These are phyloP conservation scores for Catharus minimus DNA, from an alignment of 2,113 vertebrate genomes.

Conservation along the genomic window DNA sequence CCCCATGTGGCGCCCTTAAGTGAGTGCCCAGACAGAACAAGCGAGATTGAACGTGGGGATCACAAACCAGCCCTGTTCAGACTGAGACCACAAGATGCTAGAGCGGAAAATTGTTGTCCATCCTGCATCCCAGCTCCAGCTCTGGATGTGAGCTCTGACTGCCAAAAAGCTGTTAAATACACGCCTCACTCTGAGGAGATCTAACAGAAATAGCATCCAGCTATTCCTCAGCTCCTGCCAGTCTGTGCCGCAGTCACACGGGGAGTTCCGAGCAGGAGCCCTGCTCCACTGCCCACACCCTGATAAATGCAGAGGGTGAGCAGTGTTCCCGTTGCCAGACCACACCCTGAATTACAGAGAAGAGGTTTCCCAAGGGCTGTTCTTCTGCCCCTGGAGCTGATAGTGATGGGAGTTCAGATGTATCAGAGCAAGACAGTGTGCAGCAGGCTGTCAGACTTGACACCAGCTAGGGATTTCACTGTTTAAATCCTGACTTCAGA, in stretches of 20 bases:
- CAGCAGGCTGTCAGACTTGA: conserved; percentile 55
- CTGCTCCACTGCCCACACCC: not conserved
- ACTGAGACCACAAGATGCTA: not conserved
- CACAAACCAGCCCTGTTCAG: not conserved
- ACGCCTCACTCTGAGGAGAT: not conserved
- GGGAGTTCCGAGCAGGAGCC: not conserved
- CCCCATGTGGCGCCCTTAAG: not conserved
- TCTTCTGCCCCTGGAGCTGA: not conserved
- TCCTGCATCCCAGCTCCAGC: not conserved
- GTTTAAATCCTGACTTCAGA: conserved; percentile 52
- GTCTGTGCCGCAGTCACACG: not conserved
- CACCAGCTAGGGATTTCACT: conserved; percentile 56
- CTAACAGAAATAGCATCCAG: not conserved
- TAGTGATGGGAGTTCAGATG: not conserved
- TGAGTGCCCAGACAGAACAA: not conserved
- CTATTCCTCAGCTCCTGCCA: not conserved
- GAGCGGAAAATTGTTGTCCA: not conserved
- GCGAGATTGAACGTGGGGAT: rapidly evolving
- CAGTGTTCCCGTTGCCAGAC: rapidly evolving
- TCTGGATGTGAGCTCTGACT: conserved; percentile 12
- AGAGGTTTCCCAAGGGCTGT: not conserved
- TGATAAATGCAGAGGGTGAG: not conserved
- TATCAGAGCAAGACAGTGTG: conserved; percentile 14
- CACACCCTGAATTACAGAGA: not conserved
- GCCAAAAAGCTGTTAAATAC: conserved; percentile 23